Evolutionary conservation across 2,888 invertebrate genomes (phyloP).

Genomic region (Pardosa pseudoannulata): DNA sequence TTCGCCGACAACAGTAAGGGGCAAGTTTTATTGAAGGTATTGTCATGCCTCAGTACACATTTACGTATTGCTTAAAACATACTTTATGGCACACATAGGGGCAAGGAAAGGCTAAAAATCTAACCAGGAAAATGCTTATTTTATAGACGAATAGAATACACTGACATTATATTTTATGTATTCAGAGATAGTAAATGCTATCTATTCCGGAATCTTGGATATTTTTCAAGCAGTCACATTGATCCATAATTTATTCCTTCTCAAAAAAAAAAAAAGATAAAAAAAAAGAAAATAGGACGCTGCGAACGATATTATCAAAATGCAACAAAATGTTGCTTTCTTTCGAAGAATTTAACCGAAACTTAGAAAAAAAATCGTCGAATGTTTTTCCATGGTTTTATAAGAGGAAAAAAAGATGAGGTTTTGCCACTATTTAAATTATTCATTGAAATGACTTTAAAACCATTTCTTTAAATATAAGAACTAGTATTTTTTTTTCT

Average conservation of each 20-base stretch:
- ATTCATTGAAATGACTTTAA: too few relatives aligned
- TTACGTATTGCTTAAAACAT: slow-evolving; percentile 19
- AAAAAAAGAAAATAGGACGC: background rate
- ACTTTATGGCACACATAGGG: slow-evolving; percentile 40
- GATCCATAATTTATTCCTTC: background rate
- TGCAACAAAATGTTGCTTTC: too few relatives aligned
- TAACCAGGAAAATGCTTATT: background rate
- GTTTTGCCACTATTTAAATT: too few relatives aligned
- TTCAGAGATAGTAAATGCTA: background rate
- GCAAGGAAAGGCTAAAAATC: background rate
- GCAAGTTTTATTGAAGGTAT: background rate
- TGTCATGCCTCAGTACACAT: background rate
- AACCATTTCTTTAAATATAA: too few relatives aligned
- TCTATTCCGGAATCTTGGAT: background rate
- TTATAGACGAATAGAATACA: background rate
- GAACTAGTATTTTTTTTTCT: too few relatives aligned
- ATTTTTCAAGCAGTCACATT: background rate
- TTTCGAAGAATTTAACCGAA: too few relatives aligned
- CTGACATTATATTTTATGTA: background rate
- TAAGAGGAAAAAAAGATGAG: too few relatives aligned
- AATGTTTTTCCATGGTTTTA: too few relatives aligned
- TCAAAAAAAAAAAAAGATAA: too few relatives aligned
- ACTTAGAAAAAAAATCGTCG: too few relatives aligned
- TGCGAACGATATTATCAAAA: too few relatives aligned
- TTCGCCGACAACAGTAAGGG: background rate